Percentiles rank a stretch among this genome's conserved stretches.
phyloP scores from a whole-genome alignment of 2,797 vertebrate genomes.

The Mormyrops boulengeri region DNA sequence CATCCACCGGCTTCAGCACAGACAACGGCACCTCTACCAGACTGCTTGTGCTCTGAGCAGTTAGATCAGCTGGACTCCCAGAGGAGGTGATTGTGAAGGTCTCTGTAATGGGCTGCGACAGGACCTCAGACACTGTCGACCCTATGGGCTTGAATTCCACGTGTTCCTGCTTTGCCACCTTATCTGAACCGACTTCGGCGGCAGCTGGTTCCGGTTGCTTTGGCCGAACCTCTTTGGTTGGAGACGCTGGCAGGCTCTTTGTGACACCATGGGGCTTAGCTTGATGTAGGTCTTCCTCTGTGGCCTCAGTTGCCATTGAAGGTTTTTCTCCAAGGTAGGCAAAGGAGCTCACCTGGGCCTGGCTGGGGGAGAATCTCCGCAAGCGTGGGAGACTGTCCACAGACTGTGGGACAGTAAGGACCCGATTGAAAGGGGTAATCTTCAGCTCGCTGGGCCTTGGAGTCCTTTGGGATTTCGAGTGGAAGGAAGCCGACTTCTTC shows the following conservation, averaged over 20 bases:
- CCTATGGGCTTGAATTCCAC: constrained; percentile 65
- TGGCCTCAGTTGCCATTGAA: constrained; percentile 44
- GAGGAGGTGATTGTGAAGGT: constrained; percentile 75
- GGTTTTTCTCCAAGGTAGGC: constrained; percentile 77
- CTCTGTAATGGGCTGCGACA: constrained; percentile 77
- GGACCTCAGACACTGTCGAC: constrained; percentile 76
- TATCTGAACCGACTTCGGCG: constrained; percentile 7
- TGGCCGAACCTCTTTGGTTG: constrained; percentile 42
- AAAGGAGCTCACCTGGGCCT: constrained; percentile 77
- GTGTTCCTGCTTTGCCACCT: constrained; percentile 32
- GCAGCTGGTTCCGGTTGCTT: constrained; percentile 34
- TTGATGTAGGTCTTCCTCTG: constrained; percentile 40
- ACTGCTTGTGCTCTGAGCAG: constrained; percentile 60
- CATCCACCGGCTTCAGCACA: constrained; percentile 73
- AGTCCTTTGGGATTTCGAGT: constrained; percentile 75
- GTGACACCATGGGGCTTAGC: constrained; percentile 38
- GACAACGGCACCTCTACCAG: constrained; percentile 90
- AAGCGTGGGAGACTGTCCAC: constrained; percentile 92
- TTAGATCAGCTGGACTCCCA: constrained; percentile 58
- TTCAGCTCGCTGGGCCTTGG: constrained; percentile 87
- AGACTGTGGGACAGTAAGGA: constrained; percentile 84
- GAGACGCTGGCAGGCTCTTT: constrained; percentile 33
- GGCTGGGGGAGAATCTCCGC: constrained; percentile 87
- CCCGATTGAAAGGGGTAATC: constrained; percentile 84
- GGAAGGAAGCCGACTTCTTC: constrained; percentile 80